Conservation (phyloP, 1,140 invertebrate species). For the Penaeus japonicus region DNA sequence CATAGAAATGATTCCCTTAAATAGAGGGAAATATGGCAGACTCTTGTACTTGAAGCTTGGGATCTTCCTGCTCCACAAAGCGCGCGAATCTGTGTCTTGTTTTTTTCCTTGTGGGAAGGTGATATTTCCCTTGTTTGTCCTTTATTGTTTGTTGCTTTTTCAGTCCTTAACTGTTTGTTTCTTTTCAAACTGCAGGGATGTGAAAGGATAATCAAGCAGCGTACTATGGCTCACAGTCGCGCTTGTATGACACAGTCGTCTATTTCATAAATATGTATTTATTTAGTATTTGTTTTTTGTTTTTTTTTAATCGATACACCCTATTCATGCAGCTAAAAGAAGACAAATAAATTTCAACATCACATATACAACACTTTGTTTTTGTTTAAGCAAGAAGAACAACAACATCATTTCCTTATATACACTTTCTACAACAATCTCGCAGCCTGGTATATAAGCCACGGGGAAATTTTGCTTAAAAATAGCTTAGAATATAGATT, state of each 20-base stretch:
- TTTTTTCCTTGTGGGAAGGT: neutral
- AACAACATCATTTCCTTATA: constrained; percentile 41
- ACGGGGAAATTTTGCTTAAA: no score
- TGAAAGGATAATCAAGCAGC: no score
- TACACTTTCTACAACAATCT: constrained; percentile 49
- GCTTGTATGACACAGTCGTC: no score
- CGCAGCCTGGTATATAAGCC: neutral
- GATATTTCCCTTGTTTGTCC: no score
- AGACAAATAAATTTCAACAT: constrained; percentile 36
- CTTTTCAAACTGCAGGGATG: no score
- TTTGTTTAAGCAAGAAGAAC: constrained; percentile 35
- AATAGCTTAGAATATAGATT: neutral
- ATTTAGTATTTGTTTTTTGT: no score
- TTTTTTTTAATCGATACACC: neutral
- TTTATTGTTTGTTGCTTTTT: no score
- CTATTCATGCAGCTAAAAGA: neutral
- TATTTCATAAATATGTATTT: no score
- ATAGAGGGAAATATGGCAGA: neutral
- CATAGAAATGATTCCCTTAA: no score
- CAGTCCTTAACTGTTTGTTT: no score
- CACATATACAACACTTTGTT: constrained; percentile 48
- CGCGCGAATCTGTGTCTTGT: neutral
- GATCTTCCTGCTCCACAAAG: neutral
- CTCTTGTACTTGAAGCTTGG: neutral
- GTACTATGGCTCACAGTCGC: no score